Percentiles rank a stretch among this genome's conserved stretches.
Evolutionary conservation across 1,140 invertebrate genomes (phyloP).

Genomic region (Bradysia coprophila): DNA sequence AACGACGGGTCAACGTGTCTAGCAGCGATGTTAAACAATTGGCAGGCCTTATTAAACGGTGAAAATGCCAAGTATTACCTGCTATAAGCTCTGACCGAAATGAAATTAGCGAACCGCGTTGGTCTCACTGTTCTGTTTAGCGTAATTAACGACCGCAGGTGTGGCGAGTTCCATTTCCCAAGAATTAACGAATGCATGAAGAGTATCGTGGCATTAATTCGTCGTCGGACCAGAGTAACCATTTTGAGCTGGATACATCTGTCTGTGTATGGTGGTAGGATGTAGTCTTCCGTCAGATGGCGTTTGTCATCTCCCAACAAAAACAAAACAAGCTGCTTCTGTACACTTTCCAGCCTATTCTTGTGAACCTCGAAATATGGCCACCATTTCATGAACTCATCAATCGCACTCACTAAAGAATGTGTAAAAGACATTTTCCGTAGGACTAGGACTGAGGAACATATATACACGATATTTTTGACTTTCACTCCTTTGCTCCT

Average conservation of each 20-base stretch:
- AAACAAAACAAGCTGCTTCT: background rate
- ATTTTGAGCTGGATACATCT: background rate
- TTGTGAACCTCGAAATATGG: background rate
- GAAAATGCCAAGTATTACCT: background rate
- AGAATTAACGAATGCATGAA: background rate
- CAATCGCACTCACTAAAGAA: background rate
- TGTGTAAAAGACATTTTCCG: too few species aligned
- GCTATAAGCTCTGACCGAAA: background rate
- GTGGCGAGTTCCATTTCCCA: background rate
- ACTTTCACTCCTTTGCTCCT: too few species aligned
- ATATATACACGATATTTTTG: too few species aligned
- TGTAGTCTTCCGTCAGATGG: too few species aligned
- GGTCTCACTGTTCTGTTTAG: too few species aligned
- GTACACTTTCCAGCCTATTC: too few species aligned
- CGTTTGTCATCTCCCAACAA: too few species aligned
- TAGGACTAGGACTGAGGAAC: too few species aligned
- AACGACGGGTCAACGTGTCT: too few species aligned
- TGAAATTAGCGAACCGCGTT: background rate
- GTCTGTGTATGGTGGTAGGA: too few species aligned
- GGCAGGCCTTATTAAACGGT: background rate
- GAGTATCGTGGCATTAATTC: too few species aligned
- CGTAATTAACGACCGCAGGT: background rate
- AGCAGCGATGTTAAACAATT: background rate
- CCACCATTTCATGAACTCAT: background rate
- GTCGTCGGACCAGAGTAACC: too few species aligned